These are phyloP conservation scores for Nezara viridula DNA, from an alignment of 2,888 invertebrate genomes.

Conservation along the genomic window DNA sequence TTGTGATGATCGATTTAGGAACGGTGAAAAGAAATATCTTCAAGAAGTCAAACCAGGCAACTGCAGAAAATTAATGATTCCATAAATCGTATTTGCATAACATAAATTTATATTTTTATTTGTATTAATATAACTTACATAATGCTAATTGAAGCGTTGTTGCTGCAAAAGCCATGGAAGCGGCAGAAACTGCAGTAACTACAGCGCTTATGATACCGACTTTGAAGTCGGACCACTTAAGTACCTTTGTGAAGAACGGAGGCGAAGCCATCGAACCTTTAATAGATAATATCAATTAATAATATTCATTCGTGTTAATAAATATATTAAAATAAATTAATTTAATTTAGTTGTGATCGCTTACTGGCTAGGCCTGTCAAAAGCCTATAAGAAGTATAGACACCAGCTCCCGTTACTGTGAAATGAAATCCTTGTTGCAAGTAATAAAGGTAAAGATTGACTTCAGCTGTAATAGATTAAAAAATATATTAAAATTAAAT, in stretches of 20 bases:
- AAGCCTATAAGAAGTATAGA: constrained; percentile 24
- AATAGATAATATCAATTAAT: not conserved
- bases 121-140: not conserved
- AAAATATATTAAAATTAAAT: not conserved
- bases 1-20: constrained; percentile 16
- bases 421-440: constrained; percentile 5
- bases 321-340: too few relatives aligned
- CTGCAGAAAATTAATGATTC: not conserved
- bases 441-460: not conserved
- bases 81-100: not conserved
- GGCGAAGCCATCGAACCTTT: constrained; percentile 23
- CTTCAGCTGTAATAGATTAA: not conserved
- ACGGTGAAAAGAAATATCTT: constrained; percentile 28
- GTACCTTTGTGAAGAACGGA: not conserved
- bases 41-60: constrained; percentile 40
- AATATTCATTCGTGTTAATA: not conserved
- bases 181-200: not conserved
- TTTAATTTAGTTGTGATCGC: not conserved
- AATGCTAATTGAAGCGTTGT: not conserved
- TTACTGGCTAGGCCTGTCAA: constrained; percentile 20
- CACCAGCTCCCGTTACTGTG: constrained; percentile 6
- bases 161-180: not conserved
- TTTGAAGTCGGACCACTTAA: constrained; percentile 37
- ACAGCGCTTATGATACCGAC: constrained; percentile 4
- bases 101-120: not conserved